Base-by-base conservation (phyloP, 2,113 vertebrate species). In the Nothoprocta perdicaria region DNA sequence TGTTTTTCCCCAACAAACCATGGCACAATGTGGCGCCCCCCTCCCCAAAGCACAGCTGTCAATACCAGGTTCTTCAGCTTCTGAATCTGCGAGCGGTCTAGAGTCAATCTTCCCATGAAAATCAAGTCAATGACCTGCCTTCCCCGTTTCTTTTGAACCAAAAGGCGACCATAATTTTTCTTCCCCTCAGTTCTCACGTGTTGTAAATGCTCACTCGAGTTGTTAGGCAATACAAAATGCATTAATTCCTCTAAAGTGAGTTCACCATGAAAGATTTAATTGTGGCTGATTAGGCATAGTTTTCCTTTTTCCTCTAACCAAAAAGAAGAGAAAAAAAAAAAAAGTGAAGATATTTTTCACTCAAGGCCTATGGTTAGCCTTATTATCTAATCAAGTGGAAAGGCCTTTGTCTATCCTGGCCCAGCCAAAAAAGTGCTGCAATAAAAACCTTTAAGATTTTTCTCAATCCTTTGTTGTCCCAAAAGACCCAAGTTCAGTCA, bases 31-130 rank as follows among this genome's bases (percentile, higher is more conserved):
- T 97, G 35, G 79, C 97, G 60, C 97, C 95, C 95, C 96, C 97
- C 98, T 98, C 97, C 97, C 97, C 97, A 95, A 79, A 69, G 60
- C 84, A 79, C 72, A 96, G 96, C 98, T 98, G 98, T 98, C 98
- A 98, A 98, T 98, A 97, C 97, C 91, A 96, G 94, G 97, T 97
- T 95, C 14, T 97, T 95, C 93, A 19, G 95, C 86, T 97, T 89
- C 95, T 97, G 98, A 98, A 98, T 97, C 97, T 98, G 97, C 95
- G 97, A 98, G 97, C 69, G 27, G 90, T 92, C 96, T 33, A 1
- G 89, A 98, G 98, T 98, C 98, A 96, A 97, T 92, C 98, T 99
- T 99, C 98, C 99, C 99, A 99, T 98, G 98, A 99, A 99, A 99
- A 99, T 99, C 98, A 98, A 98, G 98, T 98, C 98, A 98, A 97